Evolutionary conservation across 2,888 invertebrate genomes (phyloP).

Genomic region (Leptinotarsa peninsularis): DNA sequence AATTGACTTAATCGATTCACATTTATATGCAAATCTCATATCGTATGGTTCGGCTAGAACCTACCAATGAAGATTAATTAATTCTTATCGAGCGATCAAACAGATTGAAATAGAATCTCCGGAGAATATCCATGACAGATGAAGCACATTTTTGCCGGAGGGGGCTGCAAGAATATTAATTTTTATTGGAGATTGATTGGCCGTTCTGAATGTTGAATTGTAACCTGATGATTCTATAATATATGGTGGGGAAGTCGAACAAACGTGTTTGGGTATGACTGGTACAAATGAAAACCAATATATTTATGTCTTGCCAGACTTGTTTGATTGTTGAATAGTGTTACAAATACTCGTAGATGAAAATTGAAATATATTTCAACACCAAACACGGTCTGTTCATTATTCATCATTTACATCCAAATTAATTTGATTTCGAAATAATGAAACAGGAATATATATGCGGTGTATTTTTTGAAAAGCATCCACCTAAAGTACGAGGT

Average conservation of each 20-base stretch:
- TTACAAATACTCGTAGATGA: too few species aligned
- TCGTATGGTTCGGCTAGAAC: background rate
- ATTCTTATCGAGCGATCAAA: background rate
- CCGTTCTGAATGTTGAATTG: background rate
- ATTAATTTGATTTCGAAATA: too few species aligned
- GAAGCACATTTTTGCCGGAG: background rate
- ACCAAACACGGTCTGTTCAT: too few species aligned
- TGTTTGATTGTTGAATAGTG: too few species aligned
- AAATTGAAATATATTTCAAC: too few species aligned
- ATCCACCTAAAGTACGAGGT: too few species aligned
- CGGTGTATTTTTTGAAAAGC: too few species aligned
- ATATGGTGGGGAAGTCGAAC: background rate
- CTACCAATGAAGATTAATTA: constrained; percentile 1
- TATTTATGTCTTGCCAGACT: too few species aligned
- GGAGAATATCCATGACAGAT: constrained; percentile 1
- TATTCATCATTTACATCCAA: too few species aligned
- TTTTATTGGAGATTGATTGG: constrained; percentile 11
- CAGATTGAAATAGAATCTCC: background rate
- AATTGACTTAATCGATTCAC: constrained; percentile 42
- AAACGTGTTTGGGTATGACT: background rate
- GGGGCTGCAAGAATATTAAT: background rate
- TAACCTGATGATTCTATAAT: background rate
- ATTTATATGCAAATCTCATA: constrained; percentile 41
- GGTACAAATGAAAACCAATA: background rate
- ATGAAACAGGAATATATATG: too few species aligned